Evolutionary conservation across 2,113 vertebrate species (phyloP), one percentile per base, ranked within the genome.

Genomic region (Coregonus clupeaformis): DNA sequence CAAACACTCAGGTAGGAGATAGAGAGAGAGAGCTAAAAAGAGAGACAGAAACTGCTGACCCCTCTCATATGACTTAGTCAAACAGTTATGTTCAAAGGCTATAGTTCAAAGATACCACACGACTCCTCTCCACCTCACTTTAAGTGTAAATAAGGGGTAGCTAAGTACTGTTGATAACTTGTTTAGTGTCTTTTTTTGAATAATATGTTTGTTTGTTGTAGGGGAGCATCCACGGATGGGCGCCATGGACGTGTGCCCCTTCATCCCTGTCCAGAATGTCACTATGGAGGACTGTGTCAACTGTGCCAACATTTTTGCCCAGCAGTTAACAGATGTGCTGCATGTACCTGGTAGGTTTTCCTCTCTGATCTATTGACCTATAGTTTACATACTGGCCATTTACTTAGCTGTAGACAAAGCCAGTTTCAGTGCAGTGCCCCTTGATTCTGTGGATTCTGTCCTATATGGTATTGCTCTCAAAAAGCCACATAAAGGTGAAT

Each of bases 171-270:
- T 67, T 67, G 64, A 20, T 36, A 27, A 20, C 12, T 32, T 18
- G 36, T 36, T 20, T 4, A 18, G 62, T 30, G 12, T 24, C 11
- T 65, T 65, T 20, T 18, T 6, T 12, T 7, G n/a, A 18, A 20
- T 24, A 3, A 13, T 14, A 57, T 67, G 66, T 62, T 7, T 13
- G 3, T 68, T 42, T 64, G 49, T 78, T 45, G 16, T n/a, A 32
- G 98, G 98, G 12, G 95, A 98, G 74, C 98, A 99, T 29, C 98
- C 98, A 12, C 94, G 98, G 1, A 95, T 93, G 73, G 97, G 98
- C 0, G 95, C 95, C 2, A 85, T 99, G 89, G 98, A 99, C 0
- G 98, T 99, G 29, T 99, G 98, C 71, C 98, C 98, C 72, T 99
- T 99, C 1, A 91, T 99, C 80, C 98, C 98, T 0, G 95, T 99